These are phyloP conservation scores for Amblyopsis hoosieri DNA, from an alignment of 2,797 vertebrate genomes.

Conservation along the genomic window DNA sequence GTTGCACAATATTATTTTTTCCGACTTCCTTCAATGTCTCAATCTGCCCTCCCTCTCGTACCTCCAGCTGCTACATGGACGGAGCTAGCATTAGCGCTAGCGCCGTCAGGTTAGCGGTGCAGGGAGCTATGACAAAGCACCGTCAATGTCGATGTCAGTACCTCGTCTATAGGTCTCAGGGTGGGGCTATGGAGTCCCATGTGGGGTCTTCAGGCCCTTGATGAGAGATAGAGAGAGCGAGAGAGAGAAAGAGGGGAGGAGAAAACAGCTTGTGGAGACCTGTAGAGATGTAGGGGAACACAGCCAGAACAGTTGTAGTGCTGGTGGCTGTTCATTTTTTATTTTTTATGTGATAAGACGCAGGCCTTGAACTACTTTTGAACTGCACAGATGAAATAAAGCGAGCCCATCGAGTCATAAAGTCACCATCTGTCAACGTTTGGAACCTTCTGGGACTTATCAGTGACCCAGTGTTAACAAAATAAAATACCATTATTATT, in stretches of 20 bases:
- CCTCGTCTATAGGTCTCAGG: neutral
- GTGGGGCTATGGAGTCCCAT: too few species aligned
- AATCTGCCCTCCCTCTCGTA: too few species aligned
- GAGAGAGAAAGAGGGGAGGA: constrained; percentile 3
- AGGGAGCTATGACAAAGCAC: too few species aligned
- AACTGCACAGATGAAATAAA: constrained; percentile 2
- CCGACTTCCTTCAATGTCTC: too few species aligned
- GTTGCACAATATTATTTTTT: too few species aligned
- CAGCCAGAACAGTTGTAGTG: constrained; percentile 12
- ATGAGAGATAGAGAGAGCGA: too few species aligned
- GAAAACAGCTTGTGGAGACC: constrained; percentile 18
- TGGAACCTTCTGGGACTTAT: constrained; percentile 5
- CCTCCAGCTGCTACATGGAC: too few species aligned
- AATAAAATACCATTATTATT: too few species aligned
- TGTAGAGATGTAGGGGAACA: constrained; percentile 17
- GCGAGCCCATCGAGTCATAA: neutral
- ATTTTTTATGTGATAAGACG: constrained; percentile 31
- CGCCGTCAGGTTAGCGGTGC: too few species aligned
- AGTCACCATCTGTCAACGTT: neutral
- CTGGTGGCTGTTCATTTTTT: constrained; percentile 18
- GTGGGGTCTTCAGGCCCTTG: too few species aligned
- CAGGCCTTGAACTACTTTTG: constrained; percentile 18
- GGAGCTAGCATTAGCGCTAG: too few species aligned
- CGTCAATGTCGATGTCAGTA: too few species aligned
- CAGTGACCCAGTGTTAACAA: neutral